Percentiles rank a stretch among this genome's conserved stretches.
phyloP scores from a whole-genome alignment of 2,888 invertebrate genomes.

The Melipona bicolor region DNA sequence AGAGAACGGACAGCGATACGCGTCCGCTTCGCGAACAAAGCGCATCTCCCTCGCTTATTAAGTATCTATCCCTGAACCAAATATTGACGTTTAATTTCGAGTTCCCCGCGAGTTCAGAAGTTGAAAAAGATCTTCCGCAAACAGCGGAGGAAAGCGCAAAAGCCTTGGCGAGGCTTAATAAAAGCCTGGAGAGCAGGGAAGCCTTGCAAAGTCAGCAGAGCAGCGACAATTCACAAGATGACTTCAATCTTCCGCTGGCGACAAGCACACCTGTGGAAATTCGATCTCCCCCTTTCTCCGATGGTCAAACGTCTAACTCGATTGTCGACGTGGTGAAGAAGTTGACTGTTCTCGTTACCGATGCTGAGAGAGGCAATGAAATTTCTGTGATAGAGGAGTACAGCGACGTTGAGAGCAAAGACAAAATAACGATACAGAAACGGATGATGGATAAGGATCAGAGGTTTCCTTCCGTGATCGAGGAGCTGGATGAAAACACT shows the following conservation, averaged over 20 bases:
- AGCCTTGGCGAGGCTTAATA: neutral
- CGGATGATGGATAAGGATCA: neutral
- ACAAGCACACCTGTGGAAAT: conserved; percentile 45
- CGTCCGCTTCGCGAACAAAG: conserved; percentile 32
- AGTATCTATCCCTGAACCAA: conserved; percentile 34
- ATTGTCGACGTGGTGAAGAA: neutral
- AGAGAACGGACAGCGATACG: conserved; percentile 39
- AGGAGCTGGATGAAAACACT: conserved; percentile 14
- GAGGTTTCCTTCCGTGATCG: conserved; percentile 4
- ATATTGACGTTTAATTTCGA: conserved; percentile 23
- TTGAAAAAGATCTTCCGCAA: neutral
- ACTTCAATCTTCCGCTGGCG: conserved; percentile 22
- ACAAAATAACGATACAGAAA: neutral
- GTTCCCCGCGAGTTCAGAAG: neutral
- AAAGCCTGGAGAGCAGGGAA: neutral
- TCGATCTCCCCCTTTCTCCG: conserved; percentile 10
- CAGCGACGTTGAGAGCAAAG: conserved; percentile 26
- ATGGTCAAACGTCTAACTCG: neutral
- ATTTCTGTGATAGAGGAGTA: neutral
- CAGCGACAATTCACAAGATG: conserved; percentile 5
- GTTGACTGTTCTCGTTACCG: neutral
- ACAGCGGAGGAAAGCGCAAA: too few relatives aligned
- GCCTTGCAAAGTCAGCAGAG: neutral
- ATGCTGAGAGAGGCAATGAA: neutral
- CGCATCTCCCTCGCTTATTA: neutral